phyloP scores from a whole-genome alignment of 2,888 invertebrate species.

The Athalia circularis region DNA sequence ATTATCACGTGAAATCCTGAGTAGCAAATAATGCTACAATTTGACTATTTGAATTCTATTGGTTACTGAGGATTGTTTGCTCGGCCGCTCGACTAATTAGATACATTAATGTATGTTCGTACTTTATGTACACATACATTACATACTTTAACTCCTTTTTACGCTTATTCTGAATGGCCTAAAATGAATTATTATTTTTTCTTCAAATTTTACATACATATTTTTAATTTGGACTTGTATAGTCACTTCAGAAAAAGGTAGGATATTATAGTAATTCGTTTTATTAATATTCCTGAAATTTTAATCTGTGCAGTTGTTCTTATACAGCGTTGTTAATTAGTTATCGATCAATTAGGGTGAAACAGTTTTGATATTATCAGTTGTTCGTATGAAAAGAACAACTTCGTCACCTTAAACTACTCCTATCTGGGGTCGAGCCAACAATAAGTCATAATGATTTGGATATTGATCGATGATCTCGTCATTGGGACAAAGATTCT shows the following conservation, averaged over 20 bases:
- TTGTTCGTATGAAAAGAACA: not conserved
- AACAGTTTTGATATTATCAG: too few relatives aligned
- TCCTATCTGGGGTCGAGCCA: too few relatives aligned
- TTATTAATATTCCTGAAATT: slow-evolving; percentile 21
- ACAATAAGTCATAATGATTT: too few relatives aligned
- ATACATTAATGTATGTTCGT: not conserved
- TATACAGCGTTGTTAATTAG: slow-evolving; percentile 10
- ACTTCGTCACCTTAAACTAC: not conserved
- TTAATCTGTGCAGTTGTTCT: not conserved
- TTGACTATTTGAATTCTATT: too few relatives aligned
- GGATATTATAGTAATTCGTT: slow-evolving; percentile 43
- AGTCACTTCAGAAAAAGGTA: slow-evolving; percentile 48
- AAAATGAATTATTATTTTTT: slow-evolving; percentile 15
- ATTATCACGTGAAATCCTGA: too few relatives aligned
- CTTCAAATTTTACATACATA: slow-evolving; percentile 11
- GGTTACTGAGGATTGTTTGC: too few relatives aligned
- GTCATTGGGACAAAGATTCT: too few relatives aligned
- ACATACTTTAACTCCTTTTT: slow-evolving; percentile 17
- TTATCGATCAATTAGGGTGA: not conserved
- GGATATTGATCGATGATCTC: too few relatives aligned
- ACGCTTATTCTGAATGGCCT: slow-evolving; percentile 42
- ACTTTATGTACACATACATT: slow-evolving; percentile 16
- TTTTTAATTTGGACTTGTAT: slow-evolving; percentile 41
- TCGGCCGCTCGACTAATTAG: slow-evolving; percentile 13
- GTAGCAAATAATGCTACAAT: too few relatives aligned